Percentiles rank a stretch among this genome's conserved stretches.
These are phyloP conservation scores for Phaenicophaeus curvirostris DNA, from an alignment of 2,797 vertebrate species.

Conservation along the genomic window DNA sequence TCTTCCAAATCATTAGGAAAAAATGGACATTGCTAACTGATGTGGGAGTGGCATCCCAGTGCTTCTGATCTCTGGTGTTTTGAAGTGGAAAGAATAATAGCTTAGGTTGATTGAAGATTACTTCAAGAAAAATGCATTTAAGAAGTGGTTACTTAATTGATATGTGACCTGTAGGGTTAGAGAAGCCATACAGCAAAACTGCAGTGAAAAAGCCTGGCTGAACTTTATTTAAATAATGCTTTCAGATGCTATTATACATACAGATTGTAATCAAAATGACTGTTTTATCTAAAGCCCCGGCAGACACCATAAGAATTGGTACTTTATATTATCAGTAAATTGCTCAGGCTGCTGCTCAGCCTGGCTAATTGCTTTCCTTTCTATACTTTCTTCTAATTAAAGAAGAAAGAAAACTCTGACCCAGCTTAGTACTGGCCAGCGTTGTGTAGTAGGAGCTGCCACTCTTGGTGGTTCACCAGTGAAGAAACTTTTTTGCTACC, in stretches of 20 bases:
- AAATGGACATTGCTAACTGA: not conserved
- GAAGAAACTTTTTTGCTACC: not conserved
- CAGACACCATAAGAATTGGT: not conserved
- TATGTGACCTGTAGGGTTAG: not conserved
- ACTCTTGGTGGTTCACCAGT: not conserved
- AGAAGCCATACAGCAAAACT: not conserved
- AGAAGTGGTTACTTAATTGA: slow-evolving; percentile 6
- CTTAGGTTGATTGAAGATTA: not conserved
- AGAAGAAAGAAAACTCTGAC: not conserved
- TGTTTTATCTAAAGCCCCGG: not conserved
- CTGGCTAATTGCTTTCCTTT: not conserved
- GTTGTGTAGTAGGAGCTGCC: not conserved
- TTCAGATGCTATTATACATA: not conserved
- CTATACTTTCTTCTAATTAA: not conserved
- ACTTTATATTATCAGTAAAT: slow-evolving; percentile 13
- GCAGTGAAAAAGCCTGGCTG: not conserved
- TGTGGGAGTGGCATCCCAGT: slow-evolving; percentile 14
- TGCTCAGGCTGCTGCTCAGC: not conserved
- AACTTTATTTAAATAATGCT: slow-evolving; percentile 16
- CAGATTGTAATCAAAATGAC: not conserved
- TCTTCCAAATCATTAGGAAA: slow-evolving; percentile 19
- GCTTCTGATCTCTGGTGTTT: slow-evolving; percentile 43
- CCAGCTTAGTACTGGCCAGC: not conserved
- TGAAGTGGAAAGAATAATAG: slow-evolving; percentile 35
- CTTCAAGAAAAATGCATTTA: slow-evolving; percentile 28